Evolutionary conservation across 2,113 vertebrate genomes (phyloP).

Genomic region (Notechis scutatus): DNA sequence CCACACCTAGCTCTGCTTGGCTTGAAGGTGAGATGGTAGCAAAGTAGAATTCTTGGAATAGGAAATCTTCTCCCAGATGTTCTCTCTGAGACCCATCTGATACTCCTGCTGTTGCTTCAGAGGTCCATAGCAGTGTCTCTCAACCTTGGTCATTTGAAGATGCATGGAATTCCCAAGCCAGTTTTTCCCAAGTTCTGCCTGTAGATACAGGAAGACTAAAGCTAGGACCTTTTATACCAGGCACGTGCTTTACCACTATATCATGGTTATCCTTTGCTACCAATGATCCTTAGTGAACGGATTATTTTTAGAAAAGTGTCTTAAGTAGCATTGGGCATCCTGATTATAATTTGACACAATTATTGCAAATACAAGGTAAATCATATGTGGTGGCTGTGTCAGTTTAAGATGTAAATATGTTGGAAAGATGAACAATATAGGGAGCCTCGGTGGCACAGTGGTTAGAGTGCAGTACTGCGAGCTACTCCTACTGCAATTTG

Average conservation of each 20-base stretch:
- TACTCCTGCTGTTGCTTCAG: background rate
- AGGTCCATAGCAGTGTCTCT: background rate
- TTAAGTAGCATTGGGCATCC: background rate
- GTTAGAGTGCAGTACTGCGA: too few relatives aligned
- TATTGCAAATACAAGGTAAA: background rate
- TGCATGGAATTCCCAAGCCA: background rate
- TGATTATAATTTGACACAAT: background rate
- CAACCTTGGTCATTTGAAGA: background rate
- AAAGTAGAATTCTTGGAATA: background rate
- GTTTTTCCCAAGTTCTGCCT: background rate
- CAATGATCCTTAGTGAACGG: background rate
- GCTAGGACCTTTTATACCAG: background rate
- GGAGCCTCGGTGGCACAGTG: too few relatives aligned
- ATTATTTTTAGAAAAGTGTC: background rate
- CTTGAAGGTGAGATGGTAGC: background rate
- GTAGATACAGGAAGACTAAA: background rate
- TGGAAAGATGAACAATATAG: too few relatives aligned
- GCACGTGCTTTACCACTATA: background rate
- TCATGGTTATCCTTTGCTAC: background rate
- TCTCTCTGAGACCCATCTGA: background rate
- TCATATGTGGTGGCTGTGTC: too few relatives aligned
- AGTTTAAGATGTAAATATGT: background rate
- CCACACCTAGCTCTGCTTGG: background rate
- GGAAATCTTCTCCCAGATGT: background rate
- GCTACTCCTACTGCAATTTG: too few relatives aligned